Conservation (phyloP, 2,797 vertebrate species). For the Ibycter americanus region DNA sequence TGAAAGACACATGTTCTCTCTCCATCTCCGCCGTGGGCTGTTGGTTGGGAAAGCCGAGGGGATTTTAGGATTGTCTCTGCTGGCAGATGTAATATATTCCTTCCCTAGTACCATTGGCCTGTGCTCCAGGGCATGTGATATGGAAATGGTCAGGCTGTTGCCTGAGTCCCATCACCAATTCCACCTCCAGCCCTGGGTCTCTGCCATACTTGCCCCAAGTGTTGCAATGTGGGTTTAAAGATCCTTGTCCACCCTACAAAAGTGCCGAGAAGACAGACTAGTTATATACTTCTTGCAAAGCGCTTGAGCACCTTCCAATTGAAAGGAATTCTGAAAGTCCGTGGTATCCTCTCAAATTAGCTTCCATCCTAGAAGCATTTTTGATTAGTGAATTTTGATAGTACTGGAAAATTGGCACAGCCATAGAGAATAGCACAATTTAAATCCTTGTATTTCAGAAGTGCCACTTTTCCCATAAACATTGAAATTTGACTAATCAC, state of each 20-base stretch:
- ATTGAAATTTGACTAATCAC: conserved; percentile 27
- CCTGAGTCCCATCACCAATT: neutral
- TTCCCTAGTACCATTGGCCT: neutral
- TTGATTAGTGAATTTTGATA: conserved; percentile 39
- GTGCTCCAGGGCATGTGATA: neutral
- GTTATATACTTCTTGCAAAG: neutral
- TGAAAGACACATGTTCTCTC: neutral
- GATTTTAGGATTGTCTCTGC: neutral
- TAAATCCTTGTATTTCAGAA: conserved; percentile 14
- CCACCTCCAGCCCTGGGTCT: neutral
- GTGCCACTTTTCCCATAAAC: conserved; percentile 51
- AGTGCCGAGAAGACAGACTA: neutral
- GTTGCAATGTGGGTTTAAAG: neutral
- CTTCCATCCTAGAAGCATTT: neutral
- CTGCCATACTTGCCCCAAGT: neutral
- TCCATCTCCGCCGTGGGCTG: neutral
- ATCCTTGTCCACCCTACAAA: neutral
- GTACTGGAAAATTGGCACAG: conserved; percentile 6
- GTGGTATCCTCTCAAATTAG: neutral
- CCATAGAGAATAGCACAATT: conserved; percentile 40
- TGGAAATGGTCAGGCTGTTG: neutral
- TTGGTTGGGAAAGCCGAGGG: neutral
- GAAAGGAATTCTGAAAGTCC: neutral
- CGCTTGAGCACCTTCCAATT: neutral
- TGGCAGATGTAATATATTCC: neutral